These are phyloP conservation scores for Nycticebus coucang DNA, from an alignment of 2,113 vertebrate genomes.

Conservation along the genomic window DNA sequence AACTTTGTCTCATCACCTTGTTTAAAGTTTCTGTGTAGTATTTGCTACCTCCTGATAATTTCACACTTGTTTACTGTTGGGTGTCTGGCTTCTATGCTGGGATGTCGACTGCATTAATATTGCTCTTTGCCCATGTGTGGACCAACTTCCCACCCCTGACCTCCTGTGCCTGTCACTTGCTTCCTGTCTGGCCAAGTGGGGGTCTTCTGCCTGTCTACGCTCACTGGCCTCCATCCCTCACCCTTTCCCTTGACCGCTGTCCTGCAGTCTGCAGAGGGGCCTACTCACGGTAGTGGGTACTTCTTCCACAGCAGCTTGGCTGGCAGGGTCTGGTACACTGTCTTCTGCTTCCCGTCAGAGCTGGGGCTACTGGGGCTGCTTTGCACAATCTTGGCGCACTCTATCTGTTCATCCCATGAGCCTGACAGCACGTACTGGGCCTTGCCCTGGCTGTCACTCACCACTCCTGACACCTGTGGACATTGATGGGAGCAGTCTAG, in stretches of 20 bases:
- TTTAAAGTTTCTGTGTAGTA: background rate
- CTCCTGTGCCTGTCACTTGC: fast-evolving
- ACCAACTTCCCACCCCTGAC: background rate
- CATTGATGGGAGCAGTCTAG: background rate
- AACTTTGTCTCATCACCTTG: background rate
- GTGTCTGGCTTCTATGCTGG: background rate
- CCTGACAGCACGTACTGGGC: conserved; percentile 97
- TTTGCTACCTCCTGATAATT: background rate
- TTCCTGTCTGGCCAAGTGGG: background rate
- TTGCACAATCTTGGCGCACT: conserved; percentile 95
- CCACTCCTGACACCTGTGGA: conserved; percentile 94
- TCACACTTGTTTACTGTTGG: background rate
- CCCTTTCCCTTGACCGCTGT: no score
- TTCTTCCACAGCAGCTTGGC: conserved; percentile 97
- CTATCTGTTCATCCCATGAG: conserved; percentile 98
- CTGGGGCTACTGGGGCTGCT: conserved; percentile 91
- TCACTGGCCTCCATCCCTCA: background rate
- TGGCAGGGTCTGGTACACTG: conserved; percentile 95
- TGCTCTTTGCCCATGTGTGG: background rate
- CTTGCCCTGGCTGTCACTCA: conserved; percentile 89
- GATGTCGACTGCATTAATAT: background rate
- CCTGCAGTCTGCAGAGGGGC: background rate
- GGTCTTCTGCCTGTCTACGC: background rate
- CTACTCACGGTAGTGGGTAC: conserved; percentile 95
- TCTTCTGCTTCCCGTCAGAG: conserved; percentile 95